Conservation (phyloP, 2,888 invertebrate species). For the Lepidonotus clava region DNA sequence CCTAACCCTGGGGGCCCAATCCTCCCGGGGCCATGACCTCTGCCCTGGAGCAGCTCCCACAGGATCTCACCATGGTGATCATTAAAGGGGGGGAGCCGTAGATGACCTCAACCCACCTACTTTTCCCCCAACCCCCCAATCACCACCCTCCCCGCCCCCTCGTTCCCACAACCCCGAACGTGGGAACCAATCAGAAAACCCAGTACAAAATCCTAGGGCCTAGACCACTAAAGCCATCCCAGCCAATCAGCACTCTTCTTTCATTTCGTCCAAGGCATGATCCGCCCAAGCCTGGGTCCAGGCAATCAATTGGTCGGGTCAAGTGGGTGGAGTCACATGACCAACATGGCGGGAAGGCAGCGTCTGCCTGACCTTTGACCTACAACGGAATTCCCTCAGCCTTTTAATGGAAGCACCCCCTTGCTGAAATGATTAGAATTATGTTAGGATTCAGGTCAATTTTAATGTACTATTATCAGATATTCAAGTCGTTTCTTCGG, state of each 20-base stretch:
- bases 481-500: too few species aligned
- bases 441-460: too few species aligned
- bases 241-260: slow-evolving; percentile 37
- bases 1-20: background rate
- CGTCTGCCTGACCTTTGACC: too few species aligned
- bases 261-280: slow-evolving; percentile 38
- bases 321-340: background rate
- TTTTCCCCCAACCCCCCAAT: too few species aligned
- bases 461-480: too few species aligned
- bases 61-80: background rate
- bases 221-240: slow-evolving; percentile 22
- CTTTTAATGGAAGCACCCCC: too few species aligned
- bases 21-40: slow-evolving; percentile 7
- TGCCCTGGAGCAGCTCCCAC: background rate
- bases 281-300: background rate
- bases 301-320: slow-evolving; percentile 29
- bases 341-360: too few species aligned
- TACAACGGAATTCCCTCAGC: too few species aligned
- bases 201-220: background rate
- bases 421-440: too few species aligned
- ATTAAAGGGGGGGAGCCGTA: background rate
- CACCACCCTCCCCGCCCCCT: background rate
- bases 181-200: background rate
- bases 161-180: background rate
- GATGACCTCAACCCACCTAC: background rate